A percentile compares a stretch with the other conserved stretches of the same genome.
These are phyloP conservation scores for rabbit (Oryctolagus cuniculus) DNA, from an alignment of 2,113 vertebrate species.

Conservation along the genomic window mOryCun1.1 NC_091442.1:12998001-12998500, in stretches of 20 bases:
- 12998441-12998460: background rate
- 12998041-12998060: background rate
- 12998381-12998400: background rate
- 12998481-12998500: background rate
- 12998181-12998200: conserved; percentile 36
- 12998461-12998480: background rate
- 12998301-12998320: conserved; percentile 50
- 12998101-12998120: too few species aligned
- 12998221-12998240: conserved; percentile 8
- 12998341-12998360: background rate
- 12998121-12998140: too few species aligned
- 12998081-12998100: too few species aligned
- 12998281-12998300: conserved; percentile 29
- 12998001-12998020: conserved; percentile 42
- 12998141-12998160: too few species aligned
- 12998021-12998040: background rate
- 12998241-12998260: conserved; percentile 9
- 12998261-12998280: conserved; percentile 52
- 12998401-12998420: background rate
- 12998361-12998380: conserved; percentile 29
- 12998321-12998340: conserved; percentile 6
- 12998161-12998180: background rate
- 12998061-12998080: background rate
- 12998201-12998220: background rate
- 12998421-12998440: conserved; percentile 30